Conservation (phyloP, 2,797 vertebrate genomes). For the Adelosebastes latens region DNA sequence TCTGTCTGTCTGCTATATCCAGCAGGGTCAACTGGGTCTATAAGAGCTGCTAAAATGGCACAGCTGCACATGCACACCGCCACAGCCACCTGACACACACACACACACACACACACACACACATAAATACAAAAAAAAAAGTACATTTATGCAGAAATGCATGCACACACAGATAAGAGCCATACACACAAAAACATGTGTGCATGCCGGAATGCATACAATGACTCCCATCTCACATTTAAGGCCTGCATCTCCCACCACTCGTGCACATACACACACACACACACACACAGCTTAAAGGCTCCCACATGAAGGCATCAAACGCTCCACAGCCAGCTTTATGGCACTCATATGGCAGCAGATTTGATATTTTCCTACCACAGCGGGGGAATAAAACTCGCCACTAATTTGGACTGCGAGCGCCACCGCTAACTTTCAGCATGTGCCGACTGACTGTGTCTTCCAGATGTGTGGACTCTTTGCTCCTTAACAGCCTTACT, state of each 20-base stretch:
- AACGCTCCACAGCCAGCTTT: slow-evolving; percentile 86
- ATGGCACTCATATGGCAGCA: slow-evolving; percentile 88
- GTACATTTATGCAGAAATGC: slow-evolving; percentile 10
- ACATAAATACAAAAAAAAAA: neutral
- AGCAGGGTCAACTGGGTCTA: slow-evolving; percentile 78
- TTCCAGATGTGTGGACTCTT: slow-evolving; percentile 85
- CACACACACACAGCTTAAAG: slow-evolving; percentile 75
- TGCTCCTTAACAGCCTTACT: slow-evolving; percentile 80
- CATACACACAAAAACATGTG: slow-evolving; percentile 46
- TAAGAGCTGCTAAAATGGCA: slow-evolving; percentile 64
- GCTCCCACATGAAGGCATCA: slow-evolving; percentile 88
- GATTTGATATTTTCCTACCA: slow-evolving; percentile 90
- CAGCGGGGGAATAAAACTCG: slow-evolving; percentile 88
- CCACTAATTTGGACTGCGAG: slow-evolving; percentile 89
- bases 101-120: neutral
- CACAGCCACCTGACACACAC: slow-evolving; percentile 33
- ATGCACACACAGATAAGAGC: slow-evolving; percentile 43
- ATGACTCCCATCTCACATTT: slow-evolving; percentile 63
- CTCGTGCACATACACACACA: slow-evolving; percentile 40
- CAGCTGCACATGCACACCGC: slow-evolving; percentile 47
- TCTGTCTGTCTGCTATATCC: slow-evolving; percentile 67
- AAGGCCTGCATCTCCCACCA: slow-evolving; percentile 63
- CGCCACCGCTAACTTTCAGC: slow-evolving; percentile 86
- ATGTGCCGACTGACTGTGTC: slow-evolving; percentile 83
- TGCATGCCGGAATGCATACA: slow-evolving; percentile 68